phyloP scores from a whole-genome alignment of 2,113 vertebrate genomes.

The Hippocampus abdominalis region DNA sequence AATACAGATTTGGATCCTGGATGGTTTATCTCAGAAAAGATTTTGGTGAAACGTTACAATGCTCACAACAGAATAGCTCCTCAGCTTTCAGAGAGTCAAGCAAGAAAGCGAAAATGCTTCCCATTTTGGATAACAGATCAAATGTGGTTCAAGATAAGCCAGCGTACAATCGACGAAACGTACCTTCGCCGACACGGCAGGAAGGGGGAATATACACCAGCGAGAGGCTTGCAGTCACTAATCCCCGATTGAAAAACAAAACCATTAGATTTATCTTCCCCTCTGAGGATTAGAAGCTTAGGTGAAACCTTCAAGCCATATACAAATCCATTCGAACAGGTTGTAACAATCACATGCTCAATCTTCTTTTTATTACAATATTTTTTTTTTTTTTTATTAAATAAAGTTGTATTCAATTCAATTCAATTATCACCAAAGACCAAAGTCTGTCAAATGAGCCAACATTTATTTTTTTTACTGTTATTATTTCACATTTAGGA shows the following conservation, averaged over 20 bases:
- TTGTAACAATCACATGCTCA: conserved; percentile 38
- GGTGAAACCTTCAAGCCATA: conserved; percentile 62
- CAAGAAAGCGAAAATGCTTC: conserved; percentile 1
- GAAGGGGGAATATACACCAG: conserved; percentile 22
- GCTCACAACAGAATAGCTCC: background rate
- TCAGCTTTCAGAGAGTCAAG: conserved; percentile 2
- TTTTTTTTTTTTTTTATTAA: background rate
- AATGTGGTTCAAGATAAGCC: background rate
- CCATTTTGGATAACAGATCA: conserved; percentile 1
- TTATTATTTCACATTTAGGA: conserved; percentile 18
- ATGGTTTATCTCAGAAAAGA: conserved; percentile 23
- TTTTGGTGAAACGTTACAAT: conserved; percentile 8
- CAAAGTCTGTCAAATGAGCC: conserved; percentile 32
- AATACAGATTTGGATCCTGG: conserved; percentile 32
- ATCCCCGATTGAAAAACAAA: conserved; percentile 54
- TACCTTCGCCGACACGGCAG: conserved; percentile 18
- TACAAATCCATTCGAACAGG: conserved; percentile 63
- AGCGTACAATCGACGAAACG: conserved; percentile 3
- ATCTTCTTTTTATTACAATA: conserved; percentile 1
- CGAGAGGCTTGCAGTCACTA: conserved; percentile 43
- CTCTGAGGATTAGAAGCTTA: conserved; percentile 60
- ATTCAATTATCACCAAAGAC: conserved; percentile 12
- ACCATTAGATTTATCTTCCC: conserved; percentile 59
- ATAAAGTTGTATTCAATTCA: too few species aligned
- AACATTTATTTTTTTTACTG: background rate